Percentiles rank a stretch among this genome's conserved stretches.
Evolutionary conservation across 2,797 vertebrate genomes (phyloP).

Genomic region (Mormyrus proboscirostris): DNA sequence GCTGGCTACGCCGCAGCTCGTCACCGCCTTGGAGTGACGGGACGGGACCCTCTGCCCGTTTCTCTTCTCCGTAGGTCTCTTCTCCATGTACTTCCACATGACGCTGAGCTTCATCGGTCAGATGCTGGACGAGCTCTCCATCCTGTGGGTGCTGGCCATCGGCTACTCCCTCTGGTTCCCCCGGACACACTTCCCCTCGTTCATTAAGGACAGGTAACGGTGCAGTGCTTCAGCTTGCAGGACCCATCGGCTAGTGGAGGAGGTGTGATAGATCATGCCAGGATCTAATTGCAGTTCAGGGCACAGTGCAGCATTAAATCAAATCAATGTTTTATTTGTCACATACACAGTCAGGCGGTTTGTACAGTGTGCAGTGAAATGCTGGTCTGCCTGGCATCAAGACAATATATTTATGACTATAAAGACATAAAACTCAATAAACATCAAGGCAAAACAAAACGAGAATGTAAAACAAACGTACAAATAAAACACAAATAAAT

Average conservation of each 20-base stretch:
- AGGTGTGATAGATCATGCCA: background rate
- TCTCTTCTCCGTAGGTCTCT: constrained; percentile 61
- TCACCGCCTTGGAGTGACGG: background rate
- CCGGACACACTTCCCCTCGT: constrained; percentile 69
- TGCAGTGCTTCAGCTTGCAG: background rate
- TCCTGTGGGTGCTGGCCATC: constrained; percentile 79
- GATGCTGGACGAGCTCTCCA: constrained; percentile 87
- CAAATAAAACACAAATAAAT: background rate
- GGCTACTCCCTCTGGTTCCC: constrained; percentile 84
- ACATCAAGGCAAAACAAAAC: background rate
- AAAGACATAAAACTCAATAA: background rate
- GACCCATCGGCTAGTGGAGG: background rate
- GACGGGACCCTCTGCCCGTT: background rate
- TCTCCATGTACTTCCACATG: constrained; percentile 91
- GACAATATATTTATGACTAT: background rate
- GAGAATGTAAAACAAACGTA: background rate
- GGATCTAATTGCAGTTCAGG: constrained; percentile 23
- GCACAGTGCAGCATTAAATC: constrained; percentile 25
- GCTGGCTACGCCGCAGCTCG: background rate
- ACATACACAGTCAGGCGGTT: background rate
- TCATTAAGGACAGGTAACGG: constrained; percentile 74
- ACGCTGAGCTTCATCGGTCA: constrained; percentile 90
- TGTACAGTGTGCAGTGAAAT: background rate
- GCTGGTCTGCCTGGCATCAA: background rate
- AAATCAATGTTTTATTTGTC: background rate